Base-by-base conservation (phyloP, 2,888 invertebrate species). In the Gerris lacustris region DNA sequence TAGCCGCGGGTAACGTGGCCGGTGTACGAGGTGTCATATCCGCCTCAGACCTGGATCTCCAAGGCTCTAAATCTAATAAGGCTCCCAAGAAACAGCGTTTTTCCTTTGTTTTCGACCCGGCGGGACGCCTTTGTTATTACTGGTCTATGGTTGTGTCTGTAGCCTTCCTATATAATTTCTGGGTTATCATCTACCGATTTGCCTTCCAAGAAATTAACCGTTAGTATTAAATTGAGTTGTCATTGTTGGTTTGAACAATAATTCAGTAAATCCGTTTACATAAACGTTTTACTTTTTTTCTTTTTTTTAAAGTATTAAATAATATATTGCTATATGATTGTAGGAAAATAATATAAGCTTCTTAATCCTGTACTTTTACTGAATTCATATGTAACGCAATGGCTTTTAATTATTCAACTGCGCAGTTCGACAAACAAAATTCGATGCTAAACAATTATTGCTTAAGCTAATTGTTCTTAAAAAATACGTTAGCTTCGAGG, bases 151-250 rank as follows among this genome's bases (percentile, higher is more conserved):
- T 95, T 77, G 95, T 96, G 77, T 94, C 94, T 76, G 87, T 95
- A 80, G 95, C 95, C 80, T 96, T 95, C 83, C 89, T 96, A 79
- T 96, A 96, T 85, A 96, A 96, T 83, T 92, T 96, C 80, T 96
- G 95, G 96, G 94, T 94, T 82, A 94, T 97, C 84, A 95, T 96
- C 81, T 97, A 96, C 86, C 90, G 97, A 83, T 97, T 96, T 86
- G 95, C 97, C 83, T 98, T 98, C 83, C 92, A 96, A 83, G 97
- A 97, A 84, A 96, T 96, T 79, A 93, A 92, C 82, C 88, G 91
- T 87, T 78, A 86, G 88, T 84, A 63, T 44, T 18, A 44, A 1
- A n/a, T 11, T 45, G n/a, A 18, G n/a, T 63, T 44, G 5, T 43
- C 45, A 67, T 17, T 11, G 17, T 6, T 55, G 11, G 0, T 18